These are phyloP conservation scores for Philotrypesis tridentata DNA, from an alignment of 1,140 invertebrate genomes.

Conservation along the genomic window DNA sequence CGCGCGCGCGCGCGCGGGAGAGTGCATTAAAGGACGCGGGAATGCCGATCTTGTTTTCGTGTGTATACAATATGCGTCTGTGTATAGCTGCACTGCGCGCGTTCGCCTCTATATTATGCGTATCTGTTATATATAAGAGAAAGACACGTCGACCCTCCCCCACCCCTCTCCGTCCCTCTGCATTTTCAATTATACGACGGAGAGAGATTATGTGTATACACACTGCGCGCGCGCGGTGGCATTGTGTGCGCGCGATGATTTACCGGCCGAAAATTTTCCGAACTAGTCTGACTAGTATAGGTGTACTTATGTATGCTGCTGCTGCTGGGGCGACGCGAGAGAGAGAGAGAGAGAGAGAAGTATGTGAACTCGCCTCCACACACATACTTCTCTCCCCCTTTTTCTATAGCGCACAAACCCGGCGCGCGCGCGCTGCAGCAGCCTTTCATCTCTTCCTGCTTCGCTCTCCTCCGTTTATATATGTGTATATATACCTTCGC, in stretches of 20 bases:
- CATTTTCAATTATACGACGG: not conserved
- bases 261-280: constrained; percentile 11
- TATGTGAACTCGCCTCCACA: not conserved
- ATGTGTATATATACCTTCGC: not conserved
- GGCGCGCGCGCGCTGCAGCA: not conserved
- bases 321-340: not conserved
- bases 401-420: not conserved
- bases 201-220: not conserved
- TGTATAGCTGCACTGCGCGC: too few species aligned
- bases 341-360: not conserved
- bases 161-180: not conserved
- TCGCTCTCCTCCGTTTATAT: too few species aligned
- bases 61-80: not conserved
- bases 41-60: constrained; percentile 14
- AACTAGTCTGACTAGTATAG: constrained; percentile 37
- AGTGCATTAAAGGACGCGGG: not conserved
- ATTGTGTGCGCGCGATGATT: not conserved
- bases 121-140: too few species aligned
- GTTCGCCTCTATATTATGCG: too few species aligned
- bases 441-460: constrained; percentile 18
- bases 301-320: too few species aligned
- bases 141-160: too few species aligned
- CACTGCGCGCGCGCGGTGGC: not conserved
- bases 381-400: not conserved
- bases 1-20: constrained; percentile 2